Conservation (phyloP, 2,888 invertebrate species). For the Tuta absoluta region DNA sequence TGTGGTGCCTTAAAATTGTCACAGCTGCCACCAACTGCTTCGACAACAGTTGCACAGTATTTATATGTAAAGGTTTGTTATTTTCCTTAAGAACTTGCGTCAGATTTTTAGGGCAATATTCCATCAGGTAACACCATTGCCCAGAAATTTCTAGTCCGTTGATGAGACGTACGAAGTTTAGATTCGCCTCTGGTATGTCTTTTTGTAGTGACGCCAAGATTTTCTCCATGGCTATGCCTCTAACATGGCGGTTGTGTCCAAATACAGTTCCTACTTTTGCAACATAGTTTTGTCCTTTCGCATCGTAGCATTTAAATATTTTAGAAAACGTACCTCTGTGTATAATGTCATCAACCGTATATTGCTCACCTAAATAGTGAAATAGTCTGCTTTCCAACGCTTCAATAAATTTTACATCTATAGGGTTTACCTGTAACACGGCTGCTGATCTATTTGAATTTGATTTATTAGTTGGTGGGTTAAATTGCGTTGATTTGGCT, state of each 20-base stretch:
- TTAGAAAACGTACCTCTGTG: slow-evolving; percentile 45
- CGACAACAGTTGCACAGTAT: slow-evolving; percentile 49
- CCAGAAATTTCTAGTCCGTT: slow-evolving; percentile 40
- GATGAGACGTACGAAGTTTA: slow-evolving; percentile 42
- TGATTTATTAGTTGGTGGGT: background rate
- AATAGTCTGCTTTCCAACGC: background rate
- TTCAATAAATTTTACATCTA: background rate
- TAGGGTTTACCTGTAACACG: background rate
- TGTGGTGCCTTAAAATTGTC: slow-evolving; percentile 46
- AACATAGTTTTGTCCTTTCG: slow-evolving; percentile 40
- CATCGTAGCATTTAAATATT: slow-evolving; percentile 48
- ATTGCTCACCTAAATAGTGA: background rate
- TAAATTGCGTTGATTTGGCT: background rate
- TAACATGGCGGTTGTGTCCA: background rate
- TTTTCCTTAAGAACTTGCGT: slow-evolving; percentile 40
- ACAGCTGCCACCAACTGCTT: slow-evolving; percentile 58
- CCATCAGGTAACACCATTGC: slow-evolving; percentile 53
- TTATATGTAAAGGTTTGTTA: slow-evolving; percentile 47
- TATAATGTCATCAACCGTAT: background rate
- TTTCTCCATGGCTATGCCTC: slow-evolving; percentile 36
- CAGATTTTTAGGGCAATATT: slow-evolving; percentile 58
- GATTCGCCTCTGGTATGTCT: slow-evolving; percentile 42
- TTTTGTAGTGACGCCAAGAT: slow-evolving; percentile 47
- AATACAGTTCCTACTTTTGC: slow-evolving; percentile 52
- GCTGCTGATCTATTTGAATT: too few species aligned